These are phyloP conservation scores for Drosophila trapezifrons DNA, from an alignment of 1,140 invertebrate species.

Conservation along the genomic window DNA sequence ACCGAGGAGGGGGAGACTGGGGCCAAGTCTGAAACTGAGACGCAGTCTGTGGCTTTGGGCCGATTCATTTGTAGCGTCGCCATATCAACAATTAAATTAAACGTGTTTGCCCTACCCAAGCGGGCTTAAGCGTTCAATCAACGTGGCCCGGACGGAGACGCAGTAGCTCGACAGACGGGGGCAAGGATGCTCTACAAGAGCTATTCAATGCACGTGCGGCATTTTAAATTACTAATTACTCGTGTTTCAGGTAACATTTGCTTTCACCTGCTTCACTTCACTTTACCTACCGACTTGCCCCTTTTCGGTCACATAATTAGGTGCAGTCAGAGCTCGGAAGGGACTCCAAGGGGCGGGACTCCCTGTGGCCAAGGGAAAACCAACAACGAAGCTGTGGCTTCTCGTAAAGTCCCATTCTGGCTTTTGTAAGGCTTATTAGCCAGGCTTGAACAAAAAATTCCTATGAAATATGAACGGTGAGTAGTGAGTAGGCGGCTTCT, in stretches of 20 bases:
- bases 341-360: neutral
- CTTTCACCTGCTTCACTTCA: constrained; percentile 9
- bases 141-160: constrained; percentile 32
- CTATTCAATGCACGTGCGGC: constrained; percentile 72
- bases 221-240: constrained; percentile 82
- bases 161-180: neutral
- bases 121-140: constrained; percentile 76
- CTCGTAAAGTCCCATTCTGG: constrained; percentile 6
- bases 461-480: constrained; percentile 26
- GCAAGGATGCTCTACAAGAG: constrained; percentile 28
- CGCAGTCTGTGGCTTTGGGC: constrained; percentile 26
- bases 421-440: constrained; percentile 36
- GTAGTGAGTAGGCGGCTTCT: neutral
- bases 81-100: constrained; percentile 82
- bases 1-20: neutral
- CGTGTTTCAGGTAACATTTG: constrained; percentile 60
- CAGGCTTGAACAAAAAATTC: constrained; percentile 28
- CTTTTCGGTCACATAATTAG: constrained; percentile 60
- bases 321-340: constrained; percentile 15
- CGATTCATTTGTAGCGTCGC: constrained; percentile 77
- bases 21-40: constrained; percentile 21
- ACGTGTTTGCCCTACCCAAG: constrained; percentile 77
- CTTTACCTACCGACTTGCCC: neutral
- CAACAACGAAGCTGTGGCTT: neutral
- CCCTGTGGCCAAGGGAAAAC: neutral